Evolutionary conservation across 2,797 vertebrate genomes (phyloP), one percentile per base, ranked within the genome.

Genomic region (Rousettus madagascariensis): DNA sequence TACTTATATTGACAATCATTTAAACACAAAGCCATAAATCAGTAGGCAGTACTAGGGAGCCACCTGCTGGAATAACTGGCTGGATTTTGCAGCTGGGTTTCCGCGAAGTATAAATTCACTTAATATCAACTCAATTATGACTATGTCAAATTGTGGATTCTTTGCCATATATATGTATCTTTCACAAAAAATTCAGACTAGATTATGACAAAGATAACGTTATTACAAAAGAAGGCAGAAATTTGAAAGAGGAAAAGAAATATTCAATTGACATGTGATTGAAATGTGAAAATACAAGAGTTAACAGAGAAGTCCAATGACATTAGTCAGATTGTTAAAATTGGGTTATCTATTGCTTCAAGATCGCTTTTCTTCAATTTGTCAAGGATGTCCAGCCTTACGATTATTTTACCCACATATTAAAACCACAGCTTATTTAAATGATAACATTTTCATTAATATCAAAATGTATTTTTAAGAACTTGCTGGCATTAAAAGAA

Each of bases 1-100:
- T 96, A 75, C 57, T 92, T 91, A 77, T 16, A 69, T 72, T 79
- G 87, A 80, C 71, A 85, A 66, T 17, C 38, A 74, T 85, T 95
- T 63, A 86, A 75, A 78, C 28, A 22, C 19, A 20, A 36, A 94
- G 57, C 55, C 97, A 94, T 94, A 95, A 95, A 97, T 95, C 86
- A 94, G 90, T 51, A 78, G 87, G 88, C n/a, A 86, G 96, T 89
- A 41, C 82, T 97, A 94, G 96, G 80, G 95, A 88, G 97, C 95
- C 98, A 97, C 95, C 98, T 98, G 74, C 98, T 98, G 98, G 98
- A 95, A 86, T 28, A 79, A 80, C 16, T 33, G 38, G 38, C 28
- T 89, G 59, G 30, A 49, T 74, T 94, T 95, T 79, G 49, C 16
- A 24, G 61, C 33, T 53, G 1, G 17, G 13, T 57, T 86, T 16